phyloP scores from a whole-genome alignment of 2,888 invertebrate genomes.

The Troglohyphantes excavatus region DNA sequence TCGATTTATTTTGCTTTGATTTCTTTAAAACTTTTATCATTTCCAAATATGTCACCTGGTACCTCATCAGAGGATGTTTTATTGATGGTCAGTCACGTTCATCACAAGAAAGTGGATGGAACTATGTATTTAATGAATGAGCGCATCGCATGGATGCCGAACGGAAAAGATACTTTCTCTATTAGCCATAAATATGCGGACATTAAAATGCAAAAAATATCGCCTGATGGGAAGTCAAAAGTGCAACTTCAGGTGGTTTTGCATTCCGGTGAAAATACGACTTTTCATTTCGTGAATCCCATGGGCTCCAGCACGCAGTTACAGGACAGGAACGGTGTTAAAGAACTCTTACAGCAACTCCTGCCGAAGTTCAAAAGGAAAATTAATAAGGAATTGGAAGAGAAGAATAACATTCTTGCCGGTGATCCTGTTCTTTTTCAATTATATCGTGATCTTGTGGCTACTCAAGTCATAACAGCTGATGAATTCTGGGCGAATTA shows the following conservation, averaged over 20 bases:
- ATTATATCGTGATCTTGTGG: constrained; percentile 98
- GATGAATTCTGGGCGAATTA: constrained; percentile 99
- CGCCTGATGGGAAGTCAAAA: constrained; percentile 97
- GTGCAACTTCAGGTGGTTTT: constrained; percentile 98
- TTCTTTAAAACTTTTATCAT: background rate
- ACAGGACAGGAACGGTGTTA: constrained; percentile 95
- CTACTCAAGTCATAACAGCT: constrained; percentile 95
- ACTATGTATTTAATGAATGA: constrained; percentile 97
- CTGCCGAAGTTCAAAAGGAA: constrained; percentile 96
- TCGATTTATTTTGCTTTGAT: constrained; percentile 7
- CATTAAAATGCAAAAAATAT: constrained; percentile 98
- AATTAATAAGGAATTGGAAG: constrained; percentile 93
- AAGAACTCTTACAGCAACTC: constrained; percentile 93
- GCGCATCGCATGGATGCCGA: constrained; percentile 97
- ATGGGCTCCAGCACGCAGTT: constrained; percentile 91
- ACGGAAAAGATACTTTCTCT: constrained; percentile 93
- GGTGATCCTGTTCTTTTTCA: constrained; percentile 95
- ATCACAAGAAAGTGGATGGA: constrained; percentile 98
- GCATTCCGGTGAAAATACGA: constrained; percentile 95
- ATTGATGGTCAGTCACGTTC: constrained; percentile 94
- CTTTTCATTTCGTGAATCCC: constrained; percentile 98
- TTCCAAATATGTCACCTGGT: constrained; percentile 74
- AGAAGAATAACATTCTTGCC: constrained; percentile 92
- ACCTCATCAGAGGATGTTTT: constrained; percentile 97
- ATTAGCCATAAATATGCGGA: constrained; percentile 97